Conservation (phyloP, 2,113 vertebrate genomes). For the Tachysurus vachellii region DNA sequence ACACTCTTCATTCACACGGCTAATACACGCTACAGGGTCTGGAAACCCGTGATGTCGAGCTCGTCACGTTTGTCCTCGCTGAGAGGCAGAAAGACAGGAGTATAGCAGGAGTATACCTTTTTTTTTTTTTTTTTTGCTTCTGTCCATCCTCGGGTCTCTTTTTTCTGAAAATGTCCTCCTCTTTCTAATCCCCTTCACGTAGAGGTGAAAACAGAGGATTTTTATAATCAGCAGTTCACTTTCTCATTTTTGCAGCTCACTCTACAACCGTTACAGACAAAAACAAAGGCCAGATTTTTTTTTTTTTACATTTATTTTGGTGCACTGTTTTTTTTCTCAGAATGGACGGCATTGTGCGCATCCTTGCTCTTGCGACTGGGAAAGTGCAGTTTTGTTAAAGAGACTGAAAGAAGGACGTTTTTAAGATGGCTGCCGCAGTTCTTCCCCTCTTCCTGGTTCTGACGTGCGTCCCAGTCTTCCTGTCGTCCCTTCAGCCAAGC, state of each 20-base stretch:
- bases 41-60: neutral
- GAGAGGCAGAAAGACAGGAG: neutral
- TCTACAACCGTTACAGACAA: neutral
- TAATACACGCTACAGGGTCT: neutral
- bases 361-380: neutral
- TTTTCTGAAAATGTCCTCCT: neutral
- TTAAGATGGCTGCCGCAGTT: constrained; percentile 77
- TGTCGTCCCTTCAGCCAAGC: constrained; percentile 81
- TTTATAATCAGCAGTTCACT: neutral
- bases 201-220: neutral
- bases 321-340: neutral
- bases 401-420: neutral
- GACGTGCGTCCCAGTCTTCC: constrained; percentile 68
- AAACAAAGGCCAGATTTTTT: neutral
- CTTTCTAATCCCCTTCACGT: neutral
- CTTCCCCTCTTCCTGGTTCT: constrained; percentile 77
- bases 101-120: neutral
- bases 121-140: neutral
- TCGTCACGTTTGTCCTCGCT: neutral
- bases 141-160: neutral
- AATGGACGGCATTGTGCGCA: neutral
- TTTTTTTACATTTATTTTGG: neutral
- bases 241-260: neutral
- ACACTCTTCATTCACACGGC: neutral
- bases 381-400: neutral